Percentiles rank a stretch among this genome's conserved stretches.
Conservation (phyloP, 2,797 vertebrate species). For the Onychomys leucogaster region DNA sequence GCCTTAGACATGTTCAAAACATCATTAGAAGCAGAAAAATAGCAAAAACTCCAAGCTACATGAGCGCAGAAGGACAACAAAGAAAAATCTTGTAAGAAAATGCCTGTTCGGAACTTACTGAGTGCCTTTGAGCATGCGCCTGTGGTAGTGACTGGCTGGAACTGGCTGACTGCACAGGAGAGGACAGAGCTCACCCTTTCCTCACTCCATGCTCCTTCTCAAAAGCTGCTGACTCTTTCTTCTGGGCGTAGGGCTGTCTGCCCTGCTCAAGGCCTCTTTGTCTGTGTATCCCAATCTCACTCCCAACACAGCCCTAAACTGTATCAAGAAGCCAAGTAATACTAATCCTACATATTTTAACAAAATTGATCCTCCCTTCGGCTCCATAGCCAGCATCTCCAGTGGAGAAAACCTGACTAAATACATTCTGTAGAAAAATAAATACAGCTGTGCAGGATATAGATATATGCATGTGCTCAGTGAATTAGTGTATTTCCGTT, state of each 20-base stretch:
- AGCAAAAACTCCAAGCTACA: not conserved
- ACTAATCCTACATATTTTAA: not conserved
- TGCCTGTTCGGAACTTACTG: not conserved
- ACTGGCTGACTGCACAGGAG: not conserved
- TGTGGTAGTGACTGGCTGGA: not conserved
- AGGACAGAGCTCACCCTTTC: not conserved
- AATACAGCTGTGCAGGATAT: not conserved
- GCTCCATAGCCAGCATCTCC: not conserved
- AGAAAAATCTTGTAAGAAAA: not conserved
- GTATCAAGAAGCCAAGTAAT: not conserved
- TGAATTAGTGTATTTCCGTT: not conserved
- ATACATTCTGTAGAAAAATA: not conserved
- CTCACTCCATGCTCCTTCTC: accelerated
- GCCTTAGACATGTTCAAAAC: slow-evolving; percentile 44
- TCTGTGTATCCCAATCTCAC: not conserved
- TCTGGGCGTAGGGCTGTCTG: not conserved
- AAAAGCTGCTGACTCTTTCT: not conserved
- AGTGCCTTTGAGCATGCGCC: accelerated
- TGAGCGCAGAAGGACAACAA: not conserved
- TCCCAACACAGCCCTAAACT: not conserved
- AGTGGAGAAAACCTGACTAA: slow-evolving; percentile 22
- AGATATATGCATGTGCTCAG: not conserved
- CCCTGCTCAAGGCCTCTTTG: not conserved
- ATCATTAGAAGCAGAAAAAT: slow-evolving; percentile 10
- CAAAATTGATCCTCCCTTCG: not conserved